These are phyloP conservation scores for Caerostris extrusa DNA, from an alignment of 1,140 invertebrate species.

Conservation along the genomic window DNA sequence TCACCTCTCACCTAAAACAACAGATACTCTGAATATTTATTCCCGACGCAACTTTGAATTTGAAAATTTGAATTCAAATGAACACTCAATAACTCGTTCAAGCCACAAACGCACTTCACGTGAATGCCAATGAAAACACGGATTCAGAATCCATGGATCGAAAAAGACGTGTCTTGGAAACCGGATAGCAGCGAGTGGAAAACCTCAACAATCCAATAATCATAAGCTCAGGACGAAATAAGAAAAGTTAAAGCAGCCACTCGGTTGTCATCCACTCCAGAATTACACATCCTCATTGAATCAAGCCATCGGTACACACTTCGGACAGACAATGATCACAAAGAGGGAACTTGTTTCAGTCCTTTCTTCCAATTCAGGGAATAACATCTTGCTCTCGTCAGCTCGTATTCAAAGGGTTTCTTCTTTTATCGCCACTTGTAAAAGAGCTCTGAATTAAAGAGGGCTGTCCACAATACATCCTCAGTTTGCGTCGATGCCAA, in stretches of 20 bases:
- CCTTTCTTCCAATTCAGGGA: neutral
- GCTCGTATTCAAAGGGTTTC: constrained; percentile 32
- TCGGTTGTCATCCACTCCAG: neutral
- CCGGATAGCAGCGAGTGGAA: neutral
- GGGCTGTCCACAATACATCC: neutral
- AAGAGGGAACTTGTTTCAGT: neutral
- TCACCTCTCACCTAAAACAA: too few species aligned
- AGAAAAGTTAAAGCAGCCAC: neutral
- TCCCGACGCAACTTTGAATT: too few species aligned
- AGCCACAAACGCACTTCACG: neutral
- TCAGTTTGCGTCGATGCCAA: neutral
- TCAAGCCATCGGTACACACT: neutral
- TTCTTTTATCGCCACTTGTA: neutral
- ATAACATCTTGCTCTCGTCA: constrained; percentile 26
- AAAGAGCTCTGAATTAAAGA: neutral
- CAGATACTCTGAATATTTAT: too few species aligned
- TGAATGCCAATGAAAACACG: neutral
- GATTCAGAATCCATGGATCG: neutral
- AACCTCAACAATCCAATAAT: constrained; percentile 27
- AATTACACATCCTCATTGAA: constrained; percentile 20
- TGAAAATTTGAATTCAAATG: neutral
- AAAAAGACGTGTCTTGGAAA: neutral
- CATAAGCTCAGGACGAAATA: neutral
- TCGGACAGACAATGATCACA: constrained; percentile 12
- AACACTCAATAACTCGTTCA: neutral